These are phyloP conservation scores for Doris montereyensis DNA, from an alignment of 2,888 invertebrate species.

Conservation along the genomic window DNA sequence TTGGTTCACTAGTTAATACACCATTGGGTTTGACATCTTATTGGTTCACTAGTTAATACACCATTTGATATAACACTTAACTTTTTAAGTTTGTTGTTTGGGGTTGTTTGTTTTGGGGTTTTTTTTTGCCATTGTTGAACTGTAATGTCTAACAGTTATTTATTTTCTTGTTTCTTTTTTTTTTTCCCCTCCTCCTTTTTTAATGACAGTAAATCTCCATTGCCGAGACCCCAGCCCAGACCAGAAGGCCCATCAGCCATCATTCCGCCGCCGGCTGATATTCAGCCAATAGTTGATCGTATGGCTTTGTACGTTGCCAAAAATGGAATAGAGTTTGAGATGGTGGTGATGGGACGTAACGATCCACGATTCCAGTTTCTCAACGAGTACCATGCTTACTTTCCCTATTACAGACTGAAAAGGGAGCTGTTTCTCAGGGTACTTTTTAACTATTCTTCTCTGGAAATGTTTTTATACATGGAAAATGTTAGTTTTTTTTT, in stretches of 20 bases:
- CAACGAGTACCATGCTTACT: conserved; percentile 82
- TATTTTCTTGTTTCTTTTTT: not conserved
- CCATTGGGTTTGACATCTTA: too few species aligned
- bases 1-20: too few species aligned
- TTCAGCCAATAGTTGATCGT: conserved; percentile 92
- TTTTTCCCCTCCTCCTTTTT: not conserved
- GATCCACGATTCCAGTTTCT: conserved; percentile 92
- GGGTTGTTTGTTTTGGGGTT: too few species aligned
- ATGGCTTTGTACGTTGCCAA: conserved; percentile 97
- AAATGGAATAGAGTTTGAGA: conserved; percentile 93
- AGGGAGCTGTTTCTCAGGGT: conserved; percentile 70
- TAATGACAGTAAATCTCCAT: conserved; percentile 7
- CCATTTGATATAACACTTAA: too few species aligned
- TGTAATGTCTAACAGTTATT: not conserved
- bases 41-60: too few species aligned
- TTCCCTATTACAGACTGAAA: conserved; percentile 86
- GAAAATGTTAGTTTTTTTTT: too few species aligned
- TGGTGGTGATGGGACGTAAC: conserved; percentile 74
- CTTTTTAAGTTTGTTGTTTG: too few species aligned
- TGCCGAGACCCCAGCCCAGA: conserved; percentile 3
- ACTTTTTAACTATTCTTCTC: too few species aligned
- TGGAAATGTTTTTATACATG: too few species aligned
- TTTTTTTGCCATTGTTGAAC: not conserved
- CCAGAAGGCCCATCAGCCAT: conserved; percentile 41
- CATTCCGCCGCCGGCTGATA: conserved; percentile 83